phyloP scores from a whole-genome alignment of 2,888 invertebrate species.

The Epinotia bilunana region DNA sequence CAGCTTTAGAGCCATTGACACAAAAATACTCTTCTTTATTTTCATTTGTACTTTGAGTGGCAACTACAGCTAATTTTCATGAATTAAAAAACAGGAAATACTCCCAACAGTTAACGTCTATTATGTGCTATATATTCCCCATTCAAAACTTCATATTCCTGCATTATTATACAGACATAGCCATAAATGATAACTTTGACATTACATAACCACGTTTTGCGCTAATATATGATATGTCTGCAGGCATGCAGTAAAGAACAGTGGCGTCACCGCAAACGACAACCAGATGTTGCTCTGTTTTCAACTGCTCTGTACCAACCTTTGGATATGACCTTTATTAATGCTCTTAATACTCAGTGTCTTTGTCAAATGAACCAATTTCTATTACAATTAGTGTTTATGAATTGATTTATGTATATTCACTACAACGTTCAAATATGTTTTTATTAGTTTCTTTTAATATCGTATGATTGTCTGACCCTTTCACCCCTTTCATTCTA shows the following conservation, averaged over 20 bases:
- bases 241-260: slow-evolving; percentile 34
- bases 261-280: slow-evolving; percentile 41
- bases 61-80: too few species aligned
- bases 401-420: too few species aligned
- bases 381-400: too few species aligned
- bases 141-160: too few species aligned
- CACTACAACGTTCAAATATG: too few species aligned
- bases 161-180: neutral
- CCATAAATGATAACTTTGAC: neutral
- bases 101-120: neutral
- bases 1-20: too few species aligned
- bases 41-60: too few species aligned
- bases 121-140: too few species aligned
- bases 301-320: neutral
- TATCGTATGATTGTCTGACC: too few species aligned
- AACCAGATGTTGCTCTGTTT: slow-evolving; percentile 43
- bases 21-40: too few species aligned
- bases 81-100: neutral
- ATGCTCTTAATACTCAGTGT: neutral
- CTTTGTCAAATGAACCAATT: neutral
- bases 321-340: neutral
- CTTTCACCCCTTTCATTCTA: too few species aligned
- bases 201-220: slow-evolving; percentile 8
- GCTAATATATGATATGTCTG: slow-evolving; percentile 40
- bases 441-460: too few species aligned